These are phyloP conservation scores for Aspidiotus destructor DNA, from an alignment of 2,888 invertebrate species.

Conservation along the genomic window DNA sequence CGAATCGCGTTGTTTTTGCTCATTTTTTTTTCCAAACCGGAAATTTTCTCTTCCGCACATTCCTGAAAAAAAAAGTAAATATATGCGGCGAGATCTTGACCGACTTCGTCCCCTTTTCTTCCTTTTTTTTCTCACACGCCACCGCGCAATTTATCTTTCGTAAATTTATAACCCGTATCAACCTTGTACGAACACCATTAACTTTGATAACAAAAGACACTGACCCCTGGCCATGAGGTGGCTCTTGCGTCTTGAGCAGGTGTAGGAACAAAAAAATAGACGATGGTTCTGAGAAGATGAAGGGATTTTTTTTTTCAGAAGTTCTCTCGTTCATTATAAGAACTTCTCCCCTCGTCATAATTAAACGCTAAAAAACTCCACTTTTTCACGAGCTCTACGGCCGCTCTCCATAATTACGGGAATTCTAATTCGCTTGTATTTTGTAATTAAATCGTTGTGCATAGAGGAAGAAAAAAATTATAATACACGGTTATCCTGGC, in stretches of 20 bases:
- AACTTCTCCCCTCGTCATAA: not conserved
- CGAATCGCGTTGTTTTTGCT: no score
- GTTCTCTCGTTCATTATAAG: not conserved
- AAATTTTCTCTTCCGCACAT: no score
- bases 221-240: not conserved
- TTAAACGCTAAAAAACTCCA: not conserved
- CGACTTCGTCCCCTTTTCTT: no score
- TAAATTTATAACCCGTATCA: constrained; percentile 3
- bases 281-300: not conserved
- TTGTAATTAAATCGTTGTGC: not conserved
- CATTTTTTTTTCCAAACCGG: no score
- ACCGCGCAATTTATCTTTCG: constrained; percentile 6
- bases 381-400: not conserved
- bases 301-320: not conserved
- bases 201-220: not conserved
- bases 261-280: not conserved
- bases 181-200: not conserved
- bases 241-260: not conserved
- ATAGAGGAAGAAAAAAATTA: not conserved
- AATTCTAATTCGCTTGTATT: constrained; percentile 2
- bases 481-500: not conserved
- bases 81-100: no score
- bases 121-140: no score
- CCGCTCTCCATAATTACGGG: not conserved
- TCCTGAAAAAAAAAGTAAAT: no score